Base-by-base conservation (phyloP, 2,888 invertebrate species). In the Agriopis aurantiaria region DNA sequence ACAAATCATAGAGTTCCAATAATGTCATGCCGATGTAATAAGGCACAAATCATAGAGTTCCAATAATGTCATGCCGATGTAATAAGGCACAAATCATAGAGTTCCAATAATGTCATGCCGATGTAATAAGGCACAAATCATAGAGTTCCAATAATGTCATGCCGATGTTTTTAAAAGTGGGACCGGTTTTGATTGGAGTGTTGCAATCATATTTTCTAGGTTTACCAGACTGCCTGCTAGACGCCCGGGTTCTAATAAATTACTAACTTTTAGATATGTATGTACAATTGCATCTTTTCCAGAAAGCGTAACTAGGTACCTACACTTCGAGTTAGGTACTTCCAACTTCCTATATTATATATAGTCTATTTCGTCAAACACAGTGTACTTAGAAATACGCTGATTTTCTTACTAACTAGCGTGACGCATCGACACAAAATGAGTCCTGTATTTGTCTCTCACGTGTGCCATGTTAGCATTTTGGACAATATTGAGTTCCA, bases 1-100 rank as follows among this genome's bases (percentile, higher is more conserved):
- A 77, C 74, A 70, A 70, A 73, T 75, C 65, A 70, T 75, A 73
- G 64, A 72, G 65, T 46, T 63, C 68, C 66, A 69, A 70, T 68
- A 71, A 72, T 58, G 67, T 72, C 60, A 62, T 66, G 68, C 23
- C 59, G 46, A 17, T 63, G 59, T 52, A 71, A 73, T 75, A 74
- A 56, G 69, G 59, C 71, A 77, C 74, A 70, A 70, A 73, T 75
- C 65, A 70, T 75, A 73, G 64, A 72, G 65, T 46, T 63, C 68
- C 66, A 69, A 70, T 68, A 71, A 72, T 58, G 67, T 72, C 60
- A 62, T 66, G 68, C 23, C 59, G 46, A 17, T 63, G 59, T 52
- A 71, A 73, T 75, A 74, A 56, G 69, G 59, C 71, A 77, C 74
- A 70, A 70, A 73, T 75, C 65, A 70, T 75, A 73, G 64, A 72